Base-by-base conservation (phyloP, 2,113 vertebrate species). In the Barbus barbus region DNA sequence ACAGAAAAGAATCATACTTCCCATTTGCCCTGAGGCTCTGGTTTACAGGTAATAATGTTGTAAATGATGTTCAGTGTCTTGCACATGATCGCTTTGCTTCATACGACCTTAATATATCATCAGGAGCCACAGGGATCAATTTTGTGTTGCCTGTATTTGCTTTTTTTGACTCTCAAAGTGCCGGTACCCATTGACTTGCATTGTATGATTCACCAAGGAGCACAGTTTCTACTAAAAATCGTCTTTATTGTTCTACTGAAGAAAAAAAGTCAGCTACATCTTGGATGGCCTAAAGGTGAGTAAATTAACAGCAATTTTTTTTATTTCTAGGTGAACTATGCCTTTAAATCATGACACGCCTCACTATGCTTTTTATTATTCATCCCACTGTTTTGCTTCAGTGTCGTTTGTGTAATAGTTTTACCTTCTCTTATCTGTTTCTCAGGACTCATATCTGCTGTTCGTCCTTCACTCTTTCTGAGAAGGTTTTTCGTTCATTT, bases 401-500 rank as follows among this genome's bases (percentile, higher is more conserved):
- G 2, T 51, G 26, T 76, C 8, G 13, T 74, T 46, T 74, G 63
- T 36, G 20, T 5, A 38, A 5, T 22, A 69, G 65, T 38, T 12
- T 22, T 36, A 4, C 18, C 18, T 11, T 22, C 72, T 48, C 6
- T 48, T 74, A 28, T 48, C 41, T 74, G 72, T 48, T 48, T 69
- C 65, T 69, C 31, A 11, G 18, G 31, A 46, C 72, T 18, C 3
- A 2, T 28, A 46, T 74, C 41, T 48, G 13, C 24, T 74, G 71
- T 48, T 48, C 24, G 72, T 46, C 72, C 44, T 74, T 74, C 44
- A 2, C 22, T 74, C 44, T 74, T 14, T 74, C 41, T 74, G 72
- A n/a, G 72, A 74, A 74, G 41, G 13, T 74, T 48, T 74, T 26
- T 56, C 53, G 6, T 56, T 56, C 7, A 22, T 56, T 36, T 69